A percentile compares a stretch with the other conserved stretches of the same genome.
Conservation (phyloP, 2,888 invertebrate species). For the Himalopsyche anomala region DNA sequence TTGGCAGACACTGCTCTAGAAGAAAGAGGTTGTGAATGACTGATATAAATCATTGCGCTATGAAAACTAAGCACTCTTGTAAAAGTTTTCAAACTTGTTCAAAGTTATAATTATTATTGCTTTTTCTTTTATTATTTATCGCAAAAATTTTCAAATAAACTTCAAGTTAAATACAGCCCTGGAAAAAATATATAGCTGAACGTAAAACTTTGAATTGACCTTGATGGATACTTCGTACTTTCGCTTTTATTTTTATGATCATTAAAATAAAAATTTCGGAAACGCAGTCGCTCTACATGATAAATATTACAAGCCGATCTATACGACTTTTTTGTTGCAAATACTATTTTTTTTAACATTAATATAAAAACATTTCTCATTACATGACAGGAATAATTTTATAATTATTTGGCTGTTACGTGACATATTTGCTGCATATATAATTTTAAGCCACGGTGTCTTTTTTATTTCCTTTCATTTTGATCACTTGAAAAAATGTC, state of each 20-base stretch:
- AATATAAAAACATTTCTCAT: not conserved
- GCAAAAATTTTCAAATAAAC: not conserved
- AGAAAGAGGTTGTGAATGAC: too few species aligned
- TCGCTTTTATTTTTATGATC: slow-evolving; percentile 9
- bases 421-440: too few species aligned
- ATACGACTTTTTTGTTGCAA: not conserved
- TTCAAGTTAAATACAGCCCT: not conserved
- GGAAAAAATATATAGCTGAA: not conserved
- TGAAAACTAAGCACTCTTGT: too few species aligned
- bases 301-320: not conserved
- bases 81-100: not conserved
- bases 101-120: slow-evolving; percentile 4
- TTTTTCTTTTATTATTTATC: slow-evolving; percentile 12
- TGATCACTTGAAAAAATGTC: too few species aligned
- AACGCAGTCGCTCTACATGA: not conserved
- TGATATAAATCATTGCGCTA: too few species aligned
- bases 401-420: not conserved
- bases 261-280: not conserved
- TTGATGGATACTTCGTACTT: not conserved
- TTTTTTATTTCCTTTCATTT: too few species aligned
- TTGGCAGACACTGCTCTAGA: too few species aligned
- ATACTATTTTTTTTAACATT: not conserved
- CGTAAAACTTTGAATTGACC: slow-evolving; percentile 12
- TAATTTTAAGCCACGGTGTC: too few species aligned
- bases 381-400: not conserved